Conservation (phyloP, 2,113 vertebrate genomes). For the Callionymus lyra region DNA sequence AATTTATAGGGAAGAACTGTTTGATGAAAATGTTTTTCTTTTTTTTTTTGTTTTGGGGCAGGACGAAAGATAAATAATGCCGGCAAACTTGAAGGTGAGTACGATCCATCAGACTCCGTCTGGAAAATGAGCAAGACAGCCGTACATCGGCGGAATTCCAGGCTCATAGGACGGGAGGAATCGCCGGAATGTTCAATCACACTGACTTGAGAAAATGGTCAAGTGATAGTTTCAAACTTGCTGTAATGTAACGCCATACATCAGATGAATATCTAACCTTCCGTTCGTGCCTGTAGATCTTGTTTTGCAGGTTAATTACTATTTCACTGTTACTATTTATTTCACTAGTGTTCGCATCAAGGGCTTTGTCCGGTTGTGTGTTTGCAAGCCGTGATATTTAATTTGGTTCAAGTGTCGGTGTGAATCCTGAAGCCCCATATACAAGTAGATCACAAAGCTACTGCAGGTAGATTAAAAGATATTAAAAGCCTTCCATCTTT, state of each 20-base stretch:
- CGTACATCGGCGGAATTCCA: slow-evolving; percentile 33
- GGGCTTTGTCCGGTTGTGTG: no score
- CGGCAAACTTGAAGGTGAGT: slow-evolving; percentile 46
- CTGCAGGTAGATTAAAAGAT: no score
- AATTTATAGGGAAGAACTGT: slow-evolving; percentile 37
- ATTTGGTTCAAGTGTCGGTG: no score
- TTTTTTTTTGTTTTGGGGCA: no score
- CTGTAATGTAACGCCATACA: slow-evolving; percentile 34
- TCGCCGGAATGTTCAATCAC: slow-evolving; percentile 43
- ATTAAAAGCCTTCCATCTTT: no score
- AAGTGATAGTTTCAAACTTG: slow-evolving; percentile 36
- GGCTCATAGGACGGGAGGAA: slow-evolving; percentile 26
- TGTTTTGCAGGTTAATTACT: no score
- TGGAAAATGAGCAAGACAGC: slow-evolving; percentile 34
- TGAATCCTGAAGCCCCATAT: no score
- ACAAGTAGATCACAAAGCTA: no score
- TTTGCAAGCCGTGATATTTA: no score
- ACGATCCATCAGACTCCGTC: slow-evolving; percentile 41
- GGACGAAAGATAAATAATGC: slow-evolving; percentile 51
- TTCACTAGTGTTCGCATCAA: no score
- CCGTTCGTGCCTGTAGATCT: no score
- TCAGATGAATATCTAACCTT: slow-evolving; percentile 3
- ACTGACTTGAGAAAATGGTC: slow-evolving; percentile 25
- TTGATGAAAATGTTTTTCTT: slow-evolving; percentile 26
- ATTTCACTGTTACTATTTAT: no score